Percentiles rank a stretch among this genome's conserved stretches.
These are phyloP conservation scores for Papilio polytes DNA, from an alignment of 1,140 invertebrate genomes.

Conservation along the genomic window DNA sequence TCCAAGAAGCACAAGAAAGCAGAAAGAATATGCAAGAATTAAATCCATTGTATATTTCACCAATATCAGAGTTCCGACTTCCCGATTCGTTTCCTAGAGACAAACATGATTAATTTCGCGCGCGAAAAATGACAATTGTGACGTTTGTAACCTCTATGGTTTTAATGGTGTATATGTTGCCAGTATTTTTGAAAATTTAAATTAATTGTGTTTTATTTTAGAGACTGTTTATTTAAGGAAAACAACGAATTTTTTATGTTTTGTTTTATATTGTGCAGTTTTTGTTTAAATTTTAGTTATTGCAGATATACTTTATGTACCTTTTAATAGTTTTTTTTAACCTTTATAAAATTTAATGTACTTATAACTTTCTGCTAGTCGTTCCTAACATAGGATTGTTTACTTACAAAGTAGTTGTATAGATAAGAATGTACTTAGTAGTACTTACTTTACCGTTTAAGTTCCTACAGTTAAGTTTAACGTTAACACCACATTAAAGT, in stretches of 20 bases:
- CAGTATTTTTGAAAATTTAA: background rate
- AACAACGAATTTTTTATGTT: slow-evolving; percentile 14
- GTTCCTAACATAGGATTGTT: slow-evolving; percentile 27
- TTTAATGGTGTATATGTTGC: background rate
- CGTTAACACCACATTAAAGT: background rate
- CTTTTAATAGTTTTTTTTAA: slow-evolving; percentile 5
- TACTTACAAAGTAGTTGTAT: slow-evolving; percentile 30
- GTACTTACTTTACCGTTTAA: slow-evolving; percentile 32
- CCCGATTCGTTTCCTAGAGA: slow-evolving; percentile 80
- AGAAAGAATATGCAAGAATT: slow-evolving; percentile 68
- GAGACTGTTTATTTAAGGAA: background rate
- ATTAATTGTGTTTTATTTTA: background rate
- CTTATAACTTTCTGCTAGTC: slow-evolving; percentile 37
- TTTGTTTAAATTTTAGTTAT: background rate
- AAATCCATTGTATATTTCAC: slow-evolving; percentile 84
- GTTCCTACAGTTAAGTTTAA: slow-evolving; percentile 28
- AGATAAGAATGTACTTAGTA: slow-evolving; percentile 10
- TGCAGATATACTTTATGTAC: background rate
- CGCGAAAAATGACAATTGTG: background rate
- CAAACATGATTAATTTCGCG: slow-evolving; percentile 60
- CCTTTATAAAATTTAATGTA: slow-evolving; percentile 24
- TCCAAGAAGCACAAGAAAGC: slow-evolving; percentile 71
- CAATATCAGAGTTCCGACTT: slow-evolving; percentile 81
- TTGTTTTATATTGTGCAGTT: background rate
- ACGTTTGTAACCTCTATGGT: background rate